Evolutionary conservation across 2,888 invertebrate species (phyloP), one percentile per base, ranked within the genome.

Genomic region (Osmoderma eremita): DNA sequence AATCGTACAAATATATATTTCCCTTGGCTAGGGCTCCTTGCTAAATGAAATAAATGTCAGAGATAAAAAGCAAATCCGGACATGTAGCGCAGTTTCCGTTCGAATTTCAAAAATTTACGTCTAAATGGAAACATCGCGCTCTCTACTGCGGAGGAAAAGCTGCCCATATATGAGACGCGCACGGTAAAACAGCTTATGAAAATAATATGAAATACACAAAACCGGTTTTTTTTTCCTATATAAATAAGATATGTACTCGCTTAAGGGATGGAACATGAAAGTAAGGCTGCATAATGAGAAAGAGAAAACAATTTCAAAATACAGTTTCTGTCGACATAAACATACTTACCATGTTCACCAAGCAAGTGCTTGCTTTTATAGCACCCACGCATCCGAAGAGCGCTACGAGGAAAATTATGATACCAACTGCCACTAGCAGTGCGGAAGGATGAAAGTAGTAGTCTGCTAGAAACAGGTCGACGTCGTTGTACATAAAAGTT

Each of bases 331-430:
- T n/a, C n/a, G n/a, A n/a, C 38, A 0, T 38, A 53, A 18, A 49
- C 20, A 63, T 68, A 68, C 74, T 79, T 78, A 90, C 90, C 79
- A 84, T 79, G 69, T 89, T 87, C 30, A 90, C 87, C 82, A 89
- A 84, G 74, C 87, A 88, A 2, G 93, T 91, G 81, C 93, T 94
- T 79, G 91, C 90, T 76, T 87, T 91, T 74, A 92, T 82, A 3
- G 93, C 94, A 30, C 94, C 94, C 73, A 91, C 90, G 82, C 93
- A 94, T 30, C 94, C 95, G 72, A 94, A 91, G 73, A 92, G 87
- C 0, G 94, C 91, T 12, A 95, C 86, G 58, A 94, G 82, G 73
- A 94, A 86, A 54, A 94, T 86, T 51, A 89, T 82, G 63, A 89
- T 84, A 0, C 95, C 95, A 41, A 93, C 86, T 12, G 90, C 87